Percentiles rank a stretch among this genome's conserved stretches.
Evolutionary conservation across 2,113 vertebrate genomes (phyloP).

Genomic region (Oncorhynchus masou): DNA sequence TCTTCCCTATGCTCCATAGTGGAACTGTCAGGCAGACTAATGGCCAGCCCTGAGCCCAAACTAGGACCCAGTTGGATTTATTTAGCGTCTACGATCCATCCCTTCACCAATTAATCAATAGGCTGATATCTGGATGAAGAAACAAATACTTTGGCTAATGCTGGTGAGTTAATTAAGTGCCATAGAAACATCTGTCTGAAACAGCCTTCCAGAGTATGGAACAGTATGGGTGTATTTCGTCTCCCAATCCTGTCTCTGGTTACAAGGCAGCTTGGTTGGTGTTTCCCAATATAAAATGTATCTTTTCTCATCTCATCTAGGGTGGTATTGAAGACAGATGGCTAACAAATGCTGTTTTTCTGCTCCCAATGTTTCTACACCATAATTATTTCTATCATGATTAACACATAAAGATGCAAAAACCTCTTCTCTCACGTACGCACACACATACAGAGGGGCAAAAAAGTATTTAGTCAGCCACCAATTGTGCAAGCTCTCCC

Average conservation of each 20-base stretch:
- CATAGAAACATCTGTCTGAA: background rate
- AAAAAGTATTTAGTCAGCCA: too few species aligned
- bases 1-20: background rate
- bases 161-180: background rate
- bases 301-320: background rate
- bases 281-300: background rate
- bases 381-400: background rate
- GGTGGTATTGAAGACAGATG: background rate
- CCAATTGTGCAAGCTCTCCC: too few species aligned
- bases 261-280: background rate
- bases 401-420: too few species aligned
- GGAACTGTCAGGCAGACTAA: conserved; percentile 35
- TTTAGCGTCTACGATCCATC: background rate
- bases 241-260: background rate
- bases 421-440: too few species aligned
- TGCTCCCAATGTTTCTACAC: background rate
- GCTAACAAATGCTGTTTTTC: background rate
- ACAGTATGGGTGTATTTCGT: conserved; percentile 4
- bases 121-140: conserved; percentile 6
- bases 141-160: conserved; percentile 6
- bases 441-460: too few species aligned
- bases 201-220: background rate
- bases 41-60: conserved; percentile 11
- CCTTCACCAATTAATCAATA: conserved; percentile 24
- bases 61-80: conserved; percentile 7